Base-by-base conservation (phyloP, 2,888 invertebrate genomes). In the Philhelius pedissequus region DNA sequence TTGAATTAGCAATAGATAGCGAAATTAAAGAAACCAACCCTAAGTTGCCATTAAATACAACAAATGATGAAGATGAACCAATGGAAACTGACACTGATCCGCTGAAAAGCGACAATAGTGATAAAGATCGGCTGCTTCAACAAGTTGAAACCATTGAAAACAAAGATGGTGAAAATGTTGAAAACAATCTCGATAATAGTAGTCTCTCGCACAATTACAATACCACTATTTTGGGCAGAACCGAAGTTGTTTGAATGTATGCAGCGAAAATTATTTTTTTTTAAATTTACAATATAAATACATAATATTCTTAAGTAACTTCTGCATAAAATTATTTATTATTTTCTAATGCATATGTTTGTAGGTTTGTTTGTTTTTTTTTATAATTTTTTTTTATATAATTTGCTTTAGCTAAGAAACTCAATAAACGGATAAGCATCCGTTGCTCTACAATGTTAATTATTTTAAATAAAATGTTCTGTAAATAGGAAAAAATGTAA, bases 261-360 rank as follows among this genome's bases (percentile, higher is more conserved):
- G 6, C 15, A 13, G 8, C 11, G 15, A 35, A 32, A 11, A 22
- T 18, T 7, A 7, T 18, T 45, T 48, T n/a, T n/a, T n/a, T n/a
- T n/a, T n/a, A n/a, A n/a, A n/a, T n/a, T n/a, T n/a, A n/a, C n/a
- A n/a, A n/a, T n/a, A n/a, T 20, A 43, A 20, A 45, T 68, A 15
- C 18, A 35, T 35, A 35, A 40, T n/a, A 25, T 13, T 11, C 2
- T 50, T 64, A 82, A 77, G 50, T 71, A 71, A 43, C 60, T 69
- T 50, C 38, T 54, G 22, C 13, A 70, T 70, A 69, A 13, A 62
- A 38, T 81, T 70, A 81, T 60, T 77, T 78, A 69, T 82, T 73
- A 27, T 74, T 80, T 62, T n/a, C 1, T 43, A 60, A 6, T 22
- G 27, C 35, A 30, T 13, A 7, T 4, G 43, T 38, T 27, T 20